Evolutionary conservation across 2,113 vertebrate species (phyloP).

Genomic region (Phaethornis superciliosus): DNA sequence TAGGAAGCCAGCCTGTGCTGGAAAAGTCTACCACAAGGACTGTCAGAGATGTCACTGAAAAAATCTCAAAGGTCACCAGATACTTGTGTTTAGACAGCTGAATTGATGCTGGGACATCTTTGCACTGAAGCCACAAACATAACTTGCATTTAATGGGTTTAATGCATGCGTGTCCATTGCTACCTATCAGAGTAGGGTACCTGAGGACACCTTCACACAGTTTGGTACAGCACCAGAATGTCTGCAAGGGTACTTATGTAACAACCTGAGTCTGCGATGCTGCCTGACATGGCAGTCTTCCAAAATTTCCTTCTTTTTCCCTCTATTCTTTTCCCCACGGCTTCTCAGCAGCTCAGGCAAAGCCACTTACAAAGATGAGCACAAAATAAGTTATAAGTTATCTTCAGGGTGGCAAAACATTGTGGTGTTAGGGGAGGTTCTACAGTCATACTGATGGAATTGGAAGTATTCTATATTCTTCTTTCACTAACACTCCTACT

Average conservation of each 20-base stretch:
- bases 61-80: neutral
- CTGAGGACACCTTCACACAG: neutral
- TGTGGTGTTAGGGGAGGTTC: neutral
- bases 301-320: neutral
- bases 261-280: neutral
- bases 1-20: neutral
- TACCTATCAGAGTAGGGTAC: neutral
- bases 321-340: neutral
- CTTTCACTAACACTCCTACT: neutral
- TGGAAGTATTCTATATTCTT: neutral
- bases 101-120: neutral
- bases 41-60: neutral
- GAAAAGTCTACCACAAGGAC: neutral
- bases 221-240: neutral
- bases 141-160: neutral
- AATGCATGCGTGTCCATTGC: neutral
- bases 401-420: neutral
- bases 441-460: neutral
- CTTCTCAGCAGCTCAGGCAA: neutral
- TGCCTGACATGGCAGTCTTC: neutral
- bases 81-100: conserved; percentile 12
- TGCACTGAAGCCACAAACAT: neutral
- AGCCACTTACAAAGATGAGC: neutral
- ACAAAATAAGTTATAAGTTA: neutral
- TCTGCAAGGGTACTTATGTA: neutral